These are phyloP conservation scores for Ectropis grisescens DNA, from an alignment of 1,140 invertebrate genomes.

Conservation along the genomic window DNA sequence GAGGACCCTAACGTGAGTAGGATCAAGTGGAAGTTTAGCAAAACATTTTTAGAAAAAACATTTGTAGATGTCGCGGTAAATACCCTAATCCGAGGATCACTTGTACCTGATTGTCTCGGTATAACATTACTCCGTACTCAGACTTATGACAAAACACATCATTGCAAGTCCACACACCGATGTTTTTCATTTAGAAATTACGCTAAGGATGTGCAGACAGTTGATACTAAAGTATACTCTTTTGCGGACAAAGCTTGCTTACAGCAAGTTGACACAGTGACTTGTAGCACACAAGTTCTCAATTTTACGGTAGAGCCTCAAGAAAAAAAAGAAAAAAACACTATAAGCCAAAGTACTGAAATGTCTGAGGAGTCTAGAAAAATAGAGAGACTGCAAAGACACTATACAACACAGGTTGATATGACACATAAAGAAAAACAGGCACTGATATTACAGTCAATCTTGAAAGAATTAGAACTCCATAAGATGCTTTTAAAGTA, in stretches of 20 bases:
- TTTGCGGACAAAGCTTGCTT: slow-evolving; percentile 31
- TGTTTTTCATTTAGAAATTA: no score
- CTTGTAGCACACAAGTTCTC: slow-evolving; percentile 29
- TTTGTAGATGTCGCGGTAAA: slow-evolving; percentile 26
- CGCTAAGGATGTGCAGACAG: slow-evolving; percentile 30
- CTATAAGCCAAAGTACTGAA: no score
- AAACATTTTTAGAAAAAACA: slow-evolving; percentile 19
- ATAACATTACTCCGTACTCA: slow-evolving; percentile 29
- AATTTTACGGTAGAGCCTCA: no score
- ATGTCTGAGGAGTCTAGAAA: no score
- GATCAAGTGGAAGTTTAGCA: slow-evolving; percentile 18
- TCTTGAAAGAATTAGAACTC: no score
- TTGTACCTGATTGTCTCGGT: slow-evolving; percentile 29
- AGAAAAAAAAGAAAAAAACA: no score
- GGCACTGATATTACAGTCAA: no score
- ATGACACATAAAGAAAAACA: no score
- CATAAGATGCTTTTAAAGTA: no score
- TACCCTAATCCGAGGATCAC: slow-evolving; percentile 25
- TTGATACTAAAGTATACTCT: slow-evolving; percentile 11
- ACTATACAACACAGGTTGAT: no score
- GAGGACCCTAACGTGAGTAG: slow-evolving; percentile 4
- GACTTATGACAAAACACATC: slow-evolving; percentile 10
- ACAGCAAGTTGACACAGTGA: slow-evolving; percentile 24
- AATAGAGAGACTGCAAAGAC: no score
- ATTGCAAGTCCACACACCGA: no score